A percentile compares a stretch with the other conserved stretches of the same genome.
These are phyloP conservation scores for Caenorhabditis sinica DNA, from an alignment of 2,888 invertebrate species.

Conservation along the genomic window DNA sequence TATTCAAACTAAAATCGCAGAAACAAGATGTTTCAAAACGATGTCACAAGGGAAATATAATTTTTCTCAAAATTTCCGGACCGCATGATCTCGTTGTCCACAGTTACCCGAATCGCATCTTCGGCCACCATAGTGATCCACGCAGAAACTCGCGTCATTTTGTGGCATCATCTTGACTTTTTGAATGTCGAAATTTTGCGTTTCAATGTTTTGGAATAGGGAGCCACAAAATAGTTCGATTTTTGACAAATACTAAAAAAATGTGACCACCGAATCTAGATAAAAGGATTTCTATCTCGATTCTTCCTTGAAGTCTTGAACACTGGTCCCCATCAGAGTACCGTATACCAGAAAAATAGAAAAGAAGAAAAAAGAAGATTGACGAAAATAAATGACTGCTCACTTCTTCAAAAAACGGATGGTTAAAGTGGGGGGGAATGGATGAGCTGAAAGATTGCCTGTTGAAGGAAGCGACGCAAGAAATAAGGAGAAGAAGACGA, in stretches of 20 bases:
- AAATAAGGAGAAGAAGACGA: conserved; percentile 6
- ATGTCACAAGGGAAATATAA: conserved; percentile 21
- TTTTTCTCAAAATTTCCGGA: background rate
- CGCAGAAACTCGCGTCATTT: conserved; percentile 18
- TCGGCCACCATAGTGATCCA: conserved; percentile 26
- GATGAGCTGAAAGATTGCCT: conserved; percentile 28
- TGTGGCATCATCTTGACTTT: background rate
- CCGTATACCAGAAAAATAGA: background rate
- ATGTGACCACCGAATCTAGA: too few relatives aligned
- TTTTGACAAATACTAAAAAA: too few relatives aligned
- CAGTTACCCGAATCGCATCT: conserved; percentile 14
- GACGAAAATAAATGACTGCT: conserved; percentile 3
- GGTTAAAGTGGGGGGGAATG: conserved; percentile 15
- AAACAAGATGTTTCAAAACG: background rate
- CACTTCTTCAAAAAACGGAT: background rate
- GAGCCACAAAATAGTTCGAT: too few relatives aligned
- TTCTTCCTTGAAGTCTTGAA: background rate
- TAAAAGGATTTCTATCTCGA: background rate
- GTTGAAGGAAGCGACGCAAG: background rate
- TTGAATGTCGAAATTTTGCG: background rate
- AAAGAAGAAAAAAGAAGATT: background rate
- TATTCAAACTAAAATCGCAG: too few relatives aligned
- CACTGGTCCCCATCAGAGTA: background rate
- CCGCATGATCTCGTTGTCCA: conserved; percentile 16
- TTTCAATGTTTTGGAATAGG: background rate